These are phyloP conservation scores for Drosophila pseudotalamancana DNA, from an alignment of 2,888 invertebrate species.

Conservation along the genomic window DNA sequence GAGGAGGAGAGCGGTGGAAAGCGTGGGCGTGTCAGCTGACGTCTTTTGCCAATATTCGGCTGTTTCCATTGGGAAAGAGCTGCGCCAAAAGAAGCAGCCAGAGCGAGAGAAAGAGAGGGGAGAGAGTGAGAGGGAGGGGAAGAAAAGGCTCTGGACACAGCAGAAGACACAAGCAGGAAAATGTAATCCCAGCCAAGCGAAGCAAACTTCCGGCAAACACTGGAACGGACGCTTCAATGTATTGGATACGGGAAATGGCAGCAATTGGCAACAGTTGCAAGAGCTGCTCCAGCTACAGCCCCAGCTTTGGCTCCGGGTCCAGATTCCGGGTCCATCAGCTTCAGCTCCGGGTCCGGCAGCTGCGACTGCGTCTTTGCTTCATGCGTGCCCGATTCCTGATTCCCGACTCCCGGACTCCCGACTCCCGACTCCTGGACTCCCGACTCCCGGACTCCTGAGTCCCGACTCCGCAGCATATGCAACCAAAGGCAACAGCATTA, in stretches of 20 bases:
- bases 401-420: background rate
- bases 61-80: conserved; percentile 11
- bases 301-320: background rate
- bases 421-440: background rate
- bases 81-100: background rate
- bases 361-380: conserved; percentile 34
- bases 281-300: conserved; percentile 11
- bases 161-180: conserved; percentile 69
- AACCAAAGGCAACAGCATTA: conserved; percentile 34
- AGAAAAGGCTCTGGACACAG: conserved; percentile 24
- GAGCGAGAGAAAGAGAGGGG: background rate
- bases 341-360: background rate
- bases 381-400: conserved; percentile 6
- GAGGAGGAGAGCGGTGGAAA: too few relatives aligned
- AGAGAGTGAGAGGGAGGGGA: conserved; percentile 2
- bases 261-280: conserved; percentile 70
- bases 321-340: too few relatives aligned
- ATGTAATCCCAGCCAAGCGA: conserved; percentile 78
- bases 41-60: conserved; percentile 43
- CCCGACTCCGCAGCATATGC: conserved; percentile 28
- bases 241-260: conserved; percentile 75
- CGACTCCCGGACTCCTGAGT: too few relatives aligned
- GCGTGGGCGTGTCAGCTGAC: conserved; percentile 28
- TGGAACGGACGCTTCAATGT: conserved; percentile 76
- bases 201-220: conserved; percentile 77